These are phyloP conservation scores for Lepilemur ruficaudatus DNA, from an alignment of 2,797 vertebrate genomes.

Conservation along the genomic window DNA sequence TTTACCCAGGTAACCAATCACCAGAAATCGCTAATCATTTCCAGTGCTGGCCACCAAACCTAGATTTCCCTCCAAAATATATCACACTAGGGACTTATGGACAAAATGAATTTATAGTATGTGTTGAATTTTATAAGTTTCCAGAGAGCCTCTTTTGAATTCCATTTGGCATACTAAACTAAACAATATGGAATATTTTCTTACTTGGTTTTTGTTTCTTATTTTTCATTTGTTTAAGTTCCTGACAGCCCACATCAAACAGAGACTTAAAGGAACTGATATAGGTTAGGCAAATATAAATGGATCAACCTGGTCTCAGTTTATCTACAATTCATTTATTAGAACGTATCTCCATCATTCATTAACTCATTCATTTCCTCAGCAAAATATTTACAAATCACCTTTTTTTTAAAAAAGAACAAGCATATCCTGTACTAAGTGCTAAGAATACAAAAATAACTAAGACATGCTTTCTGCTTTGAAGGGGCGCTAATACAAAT, in stretches of 20 bases:
- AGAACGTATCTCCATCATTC: not conserved
- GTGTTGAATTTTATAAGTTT: not conserved
- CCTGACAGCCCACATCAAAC: not conserved
- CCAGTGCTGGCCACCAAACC: not conserved
- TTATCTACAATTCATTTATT: not conserved
- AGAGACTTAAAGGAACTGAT: not conserved
- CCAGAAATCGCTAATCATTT: not conserved
- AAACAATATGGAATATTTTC: not conserved
- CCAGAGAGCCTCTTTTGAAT: not conserved
- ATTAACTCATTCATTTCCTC: not conserved
- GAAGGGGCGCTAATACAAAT: not conserved
- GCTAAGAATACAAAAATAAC: not conserved
- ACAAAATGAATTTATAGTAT: not conserved
- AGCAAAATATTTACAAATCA: slow-evolving; percentile 8
- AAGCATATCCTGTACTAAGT: not conserved
- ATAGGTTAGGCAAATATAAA: not conserved
- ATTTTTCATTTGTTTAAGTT: slow-evolving; percentile 4
- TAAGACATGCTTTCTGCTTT: not conserved
- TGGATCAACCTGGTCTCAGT: not conserved
- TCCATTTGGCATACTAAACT: not conserved
- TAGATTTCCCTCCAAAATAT: not conserved
- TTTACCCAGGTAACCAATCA: not conserved
- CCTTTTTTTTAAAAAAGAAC: not conserved
- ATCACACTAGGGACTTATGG: not conserved
- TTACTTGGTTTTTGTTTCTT: not conserved